Conservation (phyloP, 2,113 vertebrate species). For the Narcine bancroftii region DNA sequence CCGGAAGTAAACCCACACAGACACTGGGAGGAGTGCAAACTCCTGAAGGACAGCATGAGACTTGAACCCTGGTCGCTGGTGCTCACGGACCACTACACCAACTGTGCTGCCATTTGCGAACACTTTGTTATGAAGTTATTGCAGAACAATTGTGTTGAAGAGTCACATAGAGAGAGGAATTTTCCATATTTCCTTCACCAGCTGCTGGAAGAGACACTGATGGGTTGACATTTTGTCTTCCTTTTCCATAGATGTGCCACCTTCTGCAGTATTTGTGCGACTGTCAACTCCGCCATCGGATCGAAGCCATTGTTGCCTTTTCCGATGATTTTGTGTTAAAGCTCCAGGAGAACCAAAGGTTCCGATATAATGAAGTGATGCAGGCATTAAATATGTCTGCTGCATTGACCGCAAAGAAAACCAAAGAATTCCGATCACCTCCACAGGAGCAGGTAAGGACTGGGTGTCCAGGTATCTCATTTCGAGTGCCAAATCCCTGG, state of each 20-base stretch:
- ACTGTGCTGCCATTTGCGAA: too few relatives aligned
- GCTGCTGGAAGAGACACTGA: not conserved
- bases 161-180: not conserved
- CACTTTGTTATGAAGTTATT: not conserved
- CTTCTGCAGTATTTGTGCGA: conserved; percentile 89
- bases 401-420: conserved; percentile 86
- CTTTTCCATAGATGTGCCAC: conserved; percentile 77
- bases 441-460: conserved; percentile 83
- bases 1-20: too few relatives aligned
- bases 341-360: conserved; percentile 89
- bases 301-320: conserved; percentile 92
- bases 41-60: too few relatives aligned
- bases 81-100: too few relatives aligned
- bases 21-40: too few relatives aligned
- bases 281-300: conserved; percentile 86
- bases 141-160: too few relatives aligned
- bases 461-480: not conserved
- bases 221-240: not conserved
- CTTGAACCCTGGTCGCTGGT: too few relatives aligned
- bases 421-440: conserved; percentile 89
- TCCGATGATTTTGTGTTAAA: conserved; percentile 88
- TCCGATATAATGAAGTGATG: conserved; percentile 96
- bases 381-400: conserved; percentile 96
- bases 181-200: not conserved
- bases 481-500: not conserved